Evolutionary conservation across 2,113 vertebrate species (phyloP), one percentile per base, ranked within the genome.

Genomic region (Beaufortia kweichowensis): DNA sequence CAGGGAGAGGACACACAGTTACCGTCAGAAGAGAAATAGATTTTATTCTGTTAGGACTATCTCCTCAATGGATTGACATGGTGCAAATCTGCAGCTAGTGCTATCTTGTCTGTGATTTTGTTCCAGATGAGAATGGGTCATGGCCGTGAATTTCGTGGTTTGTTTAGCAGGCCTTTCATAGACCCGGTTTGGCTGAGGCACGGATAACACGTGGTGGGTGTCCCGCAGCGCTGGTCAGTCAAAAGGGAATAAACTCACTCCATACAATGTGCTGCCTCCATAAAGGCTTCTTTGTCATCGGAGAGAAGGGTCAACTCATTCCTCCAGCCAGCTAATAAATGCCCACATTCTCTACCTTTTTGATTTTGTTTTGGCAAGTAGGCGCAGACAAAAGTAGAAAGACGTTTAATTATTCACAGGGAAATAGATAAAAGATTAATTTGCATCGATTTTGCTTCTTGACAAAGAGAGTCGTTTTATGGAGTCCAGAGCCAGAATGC

Each of bases 381-480:
- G 77, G 71, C 79, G 78, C 86, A 85, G 81, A 92, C 89, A 92
- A 91, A 91, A 89, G 91, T 87, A 85, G 81, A 84, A 87, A 86
- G 86, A 79, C 83, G 81, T 81, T 85, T 66, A 90, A 89, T 90
- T 91, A 91, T 91, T 91, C 92, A 91, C 87, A 87, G 84, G 78
- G 84, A 89, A 91, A 90, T 82, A 87, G 82, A 92, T 88, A 93
- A 93, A 92, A 87, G 90, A 88, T 89, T 89, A 77, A 92, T 92
- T 93, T 93, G 90, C 90, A 92, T 93, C 87, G 89, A 93, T 91
- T 92, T 91, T 77, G 79, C 85, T 77, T 77, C 33, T 56, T 71
- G 43, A 90, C 89, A 91, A 92, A 90, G 84, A 87, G 48, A 85
- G 85, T 84, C 35, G 79, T 87, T 92, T 91, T 89, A 88, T 89